These are phyloP conservation scores for Sus scrofa DNA, from an alignment of 2,113 vertebrate species.

Conservation along the genomic window DNA sequence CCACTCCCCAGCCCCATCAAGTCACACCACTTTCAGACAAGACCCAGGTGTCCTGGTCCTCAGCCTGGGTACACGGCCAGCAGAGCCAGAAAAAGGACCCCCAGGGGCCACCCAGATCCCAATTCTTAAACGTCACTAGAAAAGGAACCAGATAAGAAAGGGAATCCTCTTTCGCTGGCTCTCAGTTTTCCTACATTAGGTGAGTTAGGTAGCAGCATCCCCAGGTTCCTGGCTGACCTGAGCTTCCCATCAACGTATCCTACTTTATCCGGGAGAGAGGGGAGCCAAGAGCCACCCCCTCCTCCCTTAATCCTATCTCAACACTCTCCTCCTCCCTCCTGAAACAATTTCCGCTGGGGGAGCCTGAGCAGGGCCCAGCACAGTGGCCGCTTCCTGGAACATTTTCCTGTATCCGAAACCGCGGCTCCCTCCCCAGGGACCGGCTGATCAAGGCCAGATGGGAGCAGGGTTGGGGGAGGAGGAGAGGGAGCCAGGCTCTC, in stretches of 20 bases:
- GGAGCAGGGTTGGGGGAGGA: constrained; percentile 75
- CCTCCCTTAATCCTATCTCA: constrained; percentile 74
- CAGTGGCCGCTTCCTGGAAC: constrained; percentile 88
- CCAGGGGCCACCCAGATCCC: neutral
- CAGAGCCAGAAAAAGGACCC: constrained; percentile 23
- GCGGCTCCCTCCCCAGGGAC: constrained; percentile 83
- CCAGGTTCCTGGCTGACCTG: constrained; percentile 47
- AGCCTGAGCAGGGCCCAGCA: constrained; percentile 82
- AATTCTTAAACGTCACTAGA: neutral
- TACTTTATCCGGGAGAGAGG: constrained; percentile 42
- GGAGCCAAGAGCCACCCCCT: constrained; percentile 54
- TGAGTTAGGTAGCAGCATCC: constrained; percentile 23
- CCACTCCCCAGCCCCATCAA: neutral
- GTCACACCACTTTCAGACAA: constrained; percentile 20
- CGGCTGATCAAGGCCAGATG: constrained; percentile 87
- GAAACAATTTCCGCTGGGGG: constrained; percentile 85
- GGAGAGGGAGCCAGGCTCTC: constrained; percentile 58
- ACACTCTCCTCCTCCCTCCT: constrained; percentile 71
- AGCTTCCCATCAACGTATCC: constrained; percentile 48
- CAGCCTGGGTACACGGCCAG: neutral
- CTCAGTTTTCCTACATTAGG: neutral
- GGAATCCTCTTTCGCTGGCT: neutral
- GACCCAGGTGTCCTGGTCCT: constrained; percentile 62
- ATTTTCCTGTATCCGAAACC: constrained; percentile 88
- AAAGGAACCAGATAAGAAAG: constrained; percentile 28